phyloP scores from a whole-genome alignment of 2,113 vertebrate species.

The Anarhynchus alexandrinus region DNA sequence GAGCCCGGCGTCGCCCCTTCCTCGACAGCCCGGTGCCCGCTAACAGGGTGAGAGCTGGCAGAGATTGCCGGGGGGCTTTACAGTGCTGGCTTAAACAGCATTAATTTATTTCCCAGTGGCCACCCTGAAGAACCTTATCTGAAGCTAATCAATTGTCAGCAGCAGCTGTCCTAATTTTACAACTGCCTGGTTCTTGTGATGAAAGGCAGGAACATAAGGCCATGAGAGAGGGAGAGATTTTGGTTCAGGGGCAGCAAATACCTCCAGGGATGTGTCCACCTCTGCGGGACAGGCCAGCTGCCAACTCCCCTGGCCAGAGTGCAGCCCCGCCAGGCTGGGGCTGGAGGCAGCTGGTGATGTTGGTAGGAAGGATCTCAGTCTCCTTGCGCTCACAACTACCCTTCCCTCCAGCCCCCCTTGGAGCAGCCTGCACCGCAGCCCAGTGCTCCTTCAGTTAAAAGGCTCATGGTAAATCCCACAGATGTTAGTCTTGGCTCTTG shows the following conservation, averaged over 20 bases:
- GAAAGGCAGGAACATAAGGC: neutral
- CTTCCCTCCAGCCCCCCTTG: neutral
- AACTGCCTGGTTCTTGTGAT: neutral
- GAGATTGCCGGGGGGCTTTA: neutral
- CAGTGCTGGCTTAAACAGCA: neutral
- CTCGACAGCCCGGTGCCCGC: neutral
- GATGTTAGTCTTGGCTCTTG: neutral
- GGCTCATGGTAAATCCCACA: neutral
- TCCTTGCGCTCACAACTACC: accelerated
- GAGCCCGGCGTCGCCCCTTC: accelerated
- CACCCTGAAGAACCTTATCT: neutral
- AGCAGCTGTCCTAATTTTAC: neutral
- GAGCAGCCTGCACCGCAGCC: neutral
- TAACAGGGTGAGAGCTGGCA: neutral
- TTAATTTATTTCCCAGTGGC: neutral
- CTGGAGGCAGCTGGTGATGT: neutral
- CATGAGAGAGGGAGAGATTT: neutral
- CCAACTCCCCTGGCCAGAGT: neutral
- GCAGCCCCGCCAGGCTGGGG: accelerated
- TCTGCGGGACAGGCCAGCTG: neutral
- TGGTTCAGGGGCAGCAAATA: neutral
- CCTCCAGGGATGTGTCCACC: accelerated
- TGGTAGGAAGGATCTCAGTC: neutral
- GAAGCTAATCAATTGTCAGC: neutral
- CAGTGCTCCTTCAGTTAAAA: neutral